Conservation (phyloP, 2,888 invertebrate species). For the Rhagonycha fulva region DNA sequence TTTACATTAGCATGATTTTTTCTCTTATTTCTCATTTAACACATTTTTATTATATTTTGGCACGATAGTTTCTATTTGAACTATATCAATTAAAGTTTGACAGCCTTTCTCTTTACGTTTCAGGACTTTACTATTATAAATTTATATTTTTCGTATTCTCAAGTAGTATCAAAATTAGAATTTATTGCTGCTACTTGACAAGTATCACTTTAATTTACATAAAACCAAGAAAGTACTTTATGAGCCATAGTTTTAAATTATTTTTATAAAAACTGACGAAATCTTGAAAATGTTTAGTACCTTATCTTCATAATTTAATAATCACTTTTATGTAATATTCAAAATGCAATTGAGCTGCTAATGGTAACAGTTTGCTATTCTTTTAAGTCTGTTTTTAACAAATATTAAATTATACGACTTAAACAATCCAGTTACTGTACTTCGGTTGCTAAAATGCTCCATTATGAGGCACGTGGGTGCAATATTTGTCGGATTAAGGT, state of each 20-base stretch:
- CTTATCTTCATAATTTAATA: not conserved
- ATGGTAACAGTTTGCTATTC: not conserved
- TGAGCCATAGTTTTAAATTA: not conserved
- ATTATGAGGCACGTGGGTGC: not conserved
- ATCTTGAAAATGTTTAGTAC: too few relatives aligned
- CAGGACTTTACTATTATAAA: not conserved
- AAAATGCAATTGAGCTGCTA: not conserved
- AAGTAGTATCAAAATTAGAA: not conserved
- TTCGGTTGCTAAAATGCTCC: not conserved
- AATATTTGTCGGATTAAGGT: not conserved
- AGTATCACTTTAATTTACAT: not conserved
- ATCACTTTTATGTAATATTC: not conserved
- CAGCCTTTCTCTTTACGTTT: not conserved
- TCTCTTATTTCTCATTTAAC: not conserved
- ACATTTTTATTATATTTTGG: slow-evolving; percentile 2
- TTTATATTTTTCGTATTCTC: not conserved
- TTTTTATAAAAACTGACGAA: not conserved
- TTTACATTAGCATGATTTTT: slow-evolving; percentile 6
- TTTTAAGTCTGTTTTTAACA: not conserved
- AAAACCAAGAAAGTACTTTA: not conserved
- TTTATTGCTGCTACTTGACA: not conserved
- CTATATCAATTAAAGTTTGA: not conserved
- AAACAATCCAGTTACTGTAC: not conserved
- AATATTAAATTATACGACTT: not conserved
- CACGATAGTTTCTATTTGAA: slow-evolving; percentile 4